Evolutionary conservation across 2,888 invertebrate genomes (phyloP).

Genomic region (Acronicta alni): DNA sequence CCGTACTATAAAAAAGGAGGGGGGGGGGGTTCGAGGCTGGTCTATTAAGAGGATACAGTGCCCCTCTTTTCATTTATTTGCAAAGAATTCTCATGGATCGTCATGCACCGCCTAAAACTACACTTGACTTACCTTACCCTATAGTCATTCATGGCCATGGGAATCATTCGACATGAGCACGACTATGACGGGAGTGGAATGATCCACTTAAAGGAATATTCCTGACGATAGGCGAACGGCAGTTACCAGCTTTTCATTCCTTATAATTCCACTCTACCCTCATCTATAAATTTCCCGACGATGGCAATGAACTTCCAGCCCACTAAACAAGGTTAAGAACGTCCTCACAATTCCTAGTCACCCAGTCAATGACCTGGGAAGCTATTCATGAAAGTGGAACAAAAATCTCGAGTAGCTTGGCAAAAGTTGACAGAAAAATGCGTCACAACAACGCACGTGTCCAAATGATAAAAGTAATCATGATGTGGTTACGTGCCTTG

Average conservation of each 20-base stretch:
- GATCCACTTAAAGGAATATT: conserved; percentile 16
- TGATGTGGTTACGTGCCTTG: not conserved
- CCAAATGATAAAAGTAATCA: not conserved
- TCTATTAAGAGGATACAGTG: too few relatives aligned
- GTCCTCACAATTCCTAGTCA: conserved; percentile 15
- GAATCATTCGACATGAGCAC: too few relatives aligned
- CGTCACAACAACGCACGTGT: not conserved
- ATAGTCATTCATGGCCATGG: too few relatives aligned
- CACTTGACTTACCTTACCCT: too few relatives aligned
- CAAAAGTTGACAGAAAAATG: conserved; percentile 12
- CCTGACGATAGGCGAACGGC: conserved; percentile 27
- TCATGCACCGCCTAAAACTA: too few relatives aligned
- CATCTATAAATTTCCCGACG: conserved; percentile 18
- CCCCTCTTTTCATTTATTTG: too few relatives aligned
- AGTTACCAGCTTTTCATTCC: conserved; percentile 10
- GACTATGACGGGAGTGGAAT: not conserved
- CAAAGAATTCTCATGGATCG: too few relatives aligned
- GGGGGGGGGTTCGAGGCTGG: too few relatives aligned
- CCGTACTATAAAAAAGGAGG: too few relatives aligned
- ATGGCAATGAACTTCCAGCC: conserved; percentile 27
- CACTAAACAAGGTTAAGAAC: conserved; percentile 28
- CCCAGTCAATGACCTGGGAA: conserved; percentile 31
- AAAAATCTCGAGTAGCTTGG: conserved; percentile 17
- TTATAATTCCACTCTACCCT: conserved; percentile 11
- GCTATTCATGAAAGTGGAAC: conserved; percentile 24